These are phyloP conservation scores for Thaumatotibia leucotreta DNA, from an alignment of 1,140 invertebrate genomes.

Conservation along the genomic window DNA sequence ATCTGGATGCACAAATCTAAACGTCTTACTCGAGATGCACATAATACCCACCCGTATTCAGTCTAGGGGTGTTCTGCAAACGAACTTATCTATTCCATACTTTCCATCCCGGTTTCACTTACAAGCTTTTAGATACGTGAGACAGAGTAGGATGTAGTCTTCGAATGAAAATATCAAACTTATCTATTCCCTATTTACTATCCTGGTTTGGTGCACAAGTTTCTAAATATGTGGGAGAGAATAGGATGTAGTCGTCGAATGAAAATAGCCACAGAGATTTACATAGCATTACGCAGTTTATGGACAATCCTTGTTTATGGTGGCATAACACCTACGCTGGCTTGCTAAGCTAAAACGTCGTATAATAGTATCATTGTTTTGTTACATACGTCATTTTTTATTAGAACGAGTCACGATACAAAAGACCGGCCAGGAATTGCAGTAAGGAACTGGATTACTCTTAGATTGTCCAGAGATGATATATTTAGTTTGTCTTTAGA, in stretches of 20 bases:
- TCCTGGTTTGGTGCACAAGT: not conserved
- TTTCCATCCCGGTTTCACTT: not conserved
- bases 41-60: constrained; percentile 8
- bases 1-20: constrained; percentile 8
- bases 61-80: not conserved
- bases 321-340: constrained; percentile 24
- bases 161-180: not conserved
- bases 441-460: not conserved
- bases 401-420: not conserved
- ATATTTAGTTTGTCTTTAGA: not conserved
- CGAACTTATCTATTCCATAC: not conserved
- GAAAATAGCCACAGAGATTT: constrained; percentile 15
- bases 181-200: not conserved
- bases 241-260: not conserved
- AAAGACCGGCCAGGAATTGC: not conserved
- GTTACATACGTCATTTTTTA: not conserved
- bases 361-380: not conserved
- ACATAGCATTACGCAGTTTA: constrained; percentile 16
- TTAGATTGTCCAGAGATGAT: not conserved
- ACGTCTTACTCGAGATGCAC: constrained; percentile 4
- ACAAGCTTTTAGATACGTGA: not conserved
- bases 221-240: not conserved
- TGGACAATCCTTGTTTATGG: constrained; percentile 27
- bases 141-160: not conserved
- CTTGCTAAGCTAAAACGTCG: not conserved